A percentile compares a stretch with the other conserved stretches of the same genome.
phyloP scores from a whole-genome alignment of 2,888 invertebrate species.

The Aelia acuminata region DNA sequence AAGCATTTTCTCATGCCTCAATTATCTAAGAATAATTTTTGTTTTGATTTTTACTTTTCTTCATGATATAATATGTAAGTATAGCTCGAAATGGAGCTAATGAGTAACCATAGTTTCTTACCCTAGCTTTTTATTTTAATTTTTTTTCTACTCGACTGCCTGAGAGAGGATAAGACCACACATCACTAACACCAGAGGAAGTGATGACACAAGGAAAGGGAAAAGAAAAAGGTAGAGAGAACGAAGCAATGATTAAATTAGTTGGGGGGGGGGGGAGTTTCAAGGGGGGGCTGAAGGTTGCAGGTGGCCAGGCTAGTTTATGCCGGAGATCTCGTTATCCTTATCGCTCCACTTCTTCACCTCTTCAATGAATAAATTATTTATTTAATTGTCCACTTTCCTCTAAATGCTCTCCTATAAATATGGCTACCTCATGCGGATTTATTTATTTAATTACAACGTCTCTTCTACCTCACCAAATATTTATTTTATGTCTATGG shows the following conservation, averaged over 20 bases:
- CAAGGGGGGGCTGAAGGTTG: neutral
- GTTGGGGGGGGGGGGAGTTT: neutral
- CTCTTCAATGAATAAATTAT: conserved; percentile 48
- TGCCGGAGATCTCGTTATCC: neutral
- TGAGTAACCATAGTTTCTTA: too few relatives aligned
- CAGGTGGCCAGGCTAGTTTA: conserved; percentile 42
- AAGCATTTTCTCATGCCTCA: too few relatives aligned
- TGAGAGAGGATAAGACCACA: conserved; percentile 20
- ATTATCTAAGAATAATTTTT: too few relatives aligned
- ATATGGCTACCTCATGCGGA: neutral
- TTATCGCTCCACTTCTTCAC: neutral
- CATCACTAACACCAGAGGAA: neutral
- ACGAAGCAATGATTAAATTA: conserved; percentile 34
- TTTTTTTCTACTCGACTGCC: neutral
- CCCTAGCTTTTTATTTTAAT: neutral
- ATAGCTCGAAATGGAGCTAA: too few relatives aligned
- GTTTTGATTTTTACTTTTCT: too few relatives aligned
- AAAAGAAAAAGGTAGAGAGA: conserved; percentile 20
- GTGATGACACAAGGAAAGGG: neutral
- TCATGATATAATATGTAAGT: too few relatives aligned
- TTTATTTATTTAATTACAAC: conserved; percentile 4
- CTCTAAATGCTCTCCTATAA: neutral
- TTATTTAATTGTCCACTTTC: conserved; percentile 13
- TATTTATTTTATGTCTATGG: neutral
- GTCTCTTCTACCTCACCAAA: neutral